Evolutionary conservation across 92 coral and sea anemone species (phyloP).

Genomic region (Epizoanthus stellaris): DNA sequence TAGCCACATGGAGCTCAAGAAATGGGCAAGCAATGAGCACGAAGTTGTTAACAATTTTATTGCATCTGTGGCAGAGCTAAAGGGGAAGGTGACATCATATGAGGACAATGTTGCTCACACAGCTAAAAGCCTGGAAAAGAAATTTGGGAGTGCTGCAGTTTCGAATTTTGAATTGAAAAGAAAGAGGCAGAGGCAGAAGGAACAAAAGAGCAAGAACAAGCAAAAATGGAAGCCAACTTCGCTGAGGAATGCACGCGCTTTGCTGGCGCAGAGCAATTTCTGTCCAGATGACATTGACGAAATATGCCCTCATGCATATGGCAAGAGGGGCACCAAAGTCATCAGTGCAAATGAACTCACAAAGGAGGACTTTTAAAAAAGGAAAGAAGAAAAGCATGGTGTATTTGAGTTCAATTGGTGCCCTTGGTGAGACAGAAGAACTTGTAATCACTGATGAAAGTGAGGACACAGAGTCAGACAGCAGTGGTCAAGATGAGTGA

Average conservation of each 20-base stretch:
- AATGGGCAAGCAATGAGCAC: constrained; percentile 35
- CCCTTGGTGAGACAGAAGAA: constrained; percentile 33
- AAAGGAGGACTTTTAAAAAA: constrained; percentile 18
- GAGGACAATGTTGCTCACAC: constrained; percentile 32
- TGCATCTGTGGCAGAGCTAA: constrained; percentile 1
- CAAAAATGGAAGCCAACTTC: constrained; percentile 20
- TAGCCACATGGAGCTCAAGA: constrained; percentile 28
- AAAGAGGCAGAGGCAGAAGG: constrained; percentile 43
- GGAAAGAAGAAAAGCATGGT: constrained; percentile 20
- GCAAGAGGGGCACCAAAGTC: constrained; percentile 26
- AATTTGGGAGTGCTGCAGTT: background rate
- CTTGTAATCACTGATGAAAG: constrained; percentile 28
- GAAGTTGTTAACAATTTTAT: constrained; percentile 27
- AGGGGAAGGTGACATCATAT: background rate
- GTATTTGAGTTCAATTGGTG: constrained; percentile 30
- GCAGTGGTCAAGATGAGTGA: constrained; percentile 31
- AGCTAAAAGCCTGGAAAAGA: constrained; percentile 30
- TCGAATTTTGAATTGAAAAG: constrained; percentile 33
- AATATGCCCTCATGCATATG: constrained; percentile 42
- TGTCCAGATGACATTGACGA: constrained; percentile 32
- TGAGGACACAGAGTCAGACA: constrained; percentile 40
- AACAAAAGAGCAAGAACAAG: constrained; percentile 44
- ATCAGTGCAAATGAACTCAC: constrained; percentile 22
- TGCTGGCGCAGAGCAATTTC: constrained; percentile 41
- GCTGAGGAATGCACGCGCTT: constrained; percentile 40